Conservation (phyloP, 2,888 invertebrate species). For the Caenorhabditis virilis region DNA sequence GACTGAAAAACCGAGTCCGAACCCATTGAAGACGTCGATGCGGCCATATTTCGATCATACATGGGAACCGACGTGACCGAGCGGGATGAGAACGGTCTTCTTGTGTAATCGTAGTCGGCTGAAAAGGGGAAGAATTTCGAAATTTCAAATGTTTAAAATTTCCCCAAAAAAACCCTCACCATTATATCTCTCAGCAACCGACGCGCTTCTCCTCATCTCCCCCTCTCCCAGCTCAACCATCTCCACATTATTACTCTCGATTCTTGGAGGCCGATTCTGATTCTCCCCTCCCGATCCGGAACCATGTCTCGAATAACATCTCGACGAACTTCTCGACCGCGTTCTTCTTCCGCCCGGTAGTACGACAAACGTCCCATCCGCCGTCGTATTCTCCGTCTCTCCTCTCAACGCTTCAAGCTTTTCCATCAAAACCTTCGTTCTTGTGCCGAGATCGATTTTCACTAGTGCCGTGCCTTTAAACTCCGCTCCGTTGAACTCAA, state of each 20-base stretch:
- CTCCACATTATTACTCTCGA: no score
- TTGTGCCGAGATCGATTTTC: slow-evolving; percentile 41
- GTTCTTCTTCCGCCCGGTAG: slow-evolving; percentile 9
- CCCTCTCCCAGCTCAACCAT: background rate
- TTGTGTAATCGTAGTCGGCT: background rate
- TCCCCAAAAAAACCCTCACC: background rate
- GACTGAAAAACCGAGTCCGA: slow-evolving; percentile 26
- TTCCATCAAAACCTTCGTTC: slow-evolving; percentile 34
- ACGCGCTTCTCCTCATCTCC: background rate
- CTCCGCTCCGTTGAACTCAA: slow-evolving; percentile 36
- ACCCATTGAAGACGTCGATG: slow-evolving; percentile 12
- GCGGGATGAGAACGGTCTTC: background rate
- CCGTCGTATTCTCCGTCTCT: slow-evolving; percentile 9
- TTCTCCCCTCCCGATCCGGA: background rate
- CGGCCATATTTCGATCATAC: background rate
- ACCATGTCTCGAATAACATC: slow-evolving; percentile 19
- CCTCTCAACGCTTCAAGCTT: slow-evolving; percentile 30
- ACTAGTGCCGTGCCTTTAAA: slow-evolving; percentile 40
- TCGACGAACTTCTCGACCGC: slow-evolving; percentile 34
- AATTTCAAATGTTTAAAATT: background rate
- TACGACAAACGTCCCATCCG: slow-evolving; percentile 35
- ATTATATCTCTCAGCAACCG: background rate
- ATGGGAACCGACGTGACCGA: background rate
- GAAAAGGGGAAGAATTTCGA: background rate
- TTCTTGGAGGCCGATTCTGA: background rate